These are phyloP conservation scores for Ganaspis sp. DNA, from an alignment of 1,140 invertebrate species.

Conservation along the genomic window DNA sequence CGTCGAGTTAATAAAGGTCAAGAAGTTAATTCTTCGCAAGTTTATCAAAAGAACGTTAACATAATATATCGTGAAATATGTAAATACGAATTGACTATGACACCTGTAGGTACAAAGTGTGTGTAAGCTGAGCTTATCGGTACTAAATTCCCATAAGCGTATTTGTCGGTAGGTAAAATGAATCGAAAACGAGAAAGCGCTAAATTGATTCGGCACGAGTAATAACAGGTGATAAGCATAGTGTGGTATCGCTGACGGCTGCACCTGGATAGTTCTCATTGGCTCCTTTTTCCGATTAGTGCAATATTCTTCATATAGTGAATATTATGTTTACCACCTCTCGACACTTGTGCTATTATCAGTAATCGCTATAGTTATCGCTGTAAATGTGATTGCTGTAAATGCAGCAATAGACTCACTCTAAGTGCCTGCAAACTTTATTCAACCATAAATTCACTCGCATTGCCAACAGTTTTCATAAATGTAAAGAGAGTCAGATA, in stretches of 20 bases:
- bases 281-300: slow-evolving; percentile 51
- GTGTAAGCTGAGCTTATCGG: neutral
- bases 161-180: slow-evolving; percentile 25
- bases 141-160: neutral
- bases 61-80: neutral
- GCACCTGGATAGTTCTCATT: slow-evolving; percentile 62
- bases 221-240: slow-evolving; percentile 56
- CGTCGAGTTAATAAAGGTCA: no score
- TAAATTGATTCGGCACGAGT: slow-evolving; percentile 52
- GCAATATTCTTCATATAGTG: slow-evolving; percentile 31
- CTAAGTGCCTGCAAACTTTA: neutral
- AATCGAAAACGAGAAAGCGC: slow-evolving; percentile 7
- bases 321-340: slow-evolving; percentile 59
- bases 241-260: slow-evolving; percentile 13
- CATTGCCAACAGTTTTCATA: neutral
- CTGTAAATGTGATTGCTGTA: neutral
- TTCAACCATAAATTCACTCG: no score
- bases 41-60: neutral
- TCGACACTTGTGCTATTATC: slow-evolving; percentile 2
- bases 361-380: slow-evolving; percentile 1
- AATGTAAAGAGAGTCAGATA: neutral
- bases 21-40: neutral
- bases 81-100: neutral
- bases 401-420: neutral
- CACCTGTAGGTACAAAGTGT: neutral